Evolutionary conservation across 2,113 vertebrate species (phyloP).

Genomic region (Scomber japonicus): DNA sequence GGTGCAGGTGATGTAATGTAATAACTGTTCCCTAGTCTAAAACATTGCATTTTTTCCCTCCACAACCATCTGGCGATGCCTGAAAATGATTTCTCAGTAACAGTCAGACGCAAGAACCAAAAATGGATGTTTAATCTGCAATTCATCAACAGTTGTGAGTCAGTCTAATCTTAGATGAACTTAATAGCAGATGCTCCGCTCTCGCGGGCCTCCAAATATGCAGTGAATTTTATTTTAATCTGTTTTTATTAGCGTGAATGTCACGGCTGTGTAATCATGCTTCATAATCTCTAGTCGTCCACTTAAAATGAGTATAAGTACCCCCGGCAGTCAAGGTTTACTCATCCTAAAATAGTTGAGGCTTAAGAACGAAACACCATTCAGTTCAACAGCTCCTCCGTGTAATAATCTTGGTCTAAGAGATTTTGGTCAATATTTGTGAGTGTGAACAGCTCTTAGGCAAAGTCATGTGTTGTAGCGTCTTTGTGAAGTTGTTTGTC

Average conservation of each 20-base stretch:
- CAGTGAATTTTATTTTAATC: slow-evolving; percentile 51
- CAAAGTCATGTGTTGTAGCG: not conserved
- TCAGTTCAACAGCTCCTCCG: slow-evolving; percentile 20
- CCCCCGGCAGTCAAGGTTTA: slow-evolving; percentile 38
- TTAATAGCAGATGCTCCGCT: slow-evolving; percentile 37
- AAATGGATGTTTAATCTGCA: slow-evolving; percentile 36
- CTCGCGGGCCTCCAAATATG: slow-evolving; percentile 39
- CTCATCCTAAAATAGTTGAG: slow-evolving; percentile 55
- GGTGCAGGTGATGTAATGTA: no score
- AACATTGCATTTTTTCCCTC: no score
- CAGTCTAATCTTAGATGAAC: slow-evolving; percentile 34
- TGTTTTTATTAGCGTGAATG: slow-evolving; percentile 63
- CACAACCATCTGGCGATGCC: no score
- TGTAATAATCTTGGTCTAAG: not conserved
- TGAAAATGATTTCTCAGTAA: not conserved
- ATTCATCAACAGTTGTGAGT: slow-evolving; percentile 43
- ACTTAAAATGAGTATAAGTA: slow-evolving; percentile 50
- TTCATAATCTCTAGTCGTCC: slow-evolving; percentile 64
- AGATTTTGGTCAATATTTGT: slow-evolving; percentile 27
- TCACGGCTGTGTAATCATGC: slow-evolving; percentile 61
- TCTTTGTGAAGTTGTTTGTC: not conserved
- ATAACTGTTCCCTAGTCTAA: no score
- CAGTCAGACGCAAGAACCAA: not conserved
- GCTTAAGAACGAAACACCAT: slow-evolving; percentile 22
- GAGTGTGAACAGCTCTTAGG: not conserved